Conservation (phyloP, 37 sponge, comb jelly and placozoan species). For the Ianthella basta region DNA sequence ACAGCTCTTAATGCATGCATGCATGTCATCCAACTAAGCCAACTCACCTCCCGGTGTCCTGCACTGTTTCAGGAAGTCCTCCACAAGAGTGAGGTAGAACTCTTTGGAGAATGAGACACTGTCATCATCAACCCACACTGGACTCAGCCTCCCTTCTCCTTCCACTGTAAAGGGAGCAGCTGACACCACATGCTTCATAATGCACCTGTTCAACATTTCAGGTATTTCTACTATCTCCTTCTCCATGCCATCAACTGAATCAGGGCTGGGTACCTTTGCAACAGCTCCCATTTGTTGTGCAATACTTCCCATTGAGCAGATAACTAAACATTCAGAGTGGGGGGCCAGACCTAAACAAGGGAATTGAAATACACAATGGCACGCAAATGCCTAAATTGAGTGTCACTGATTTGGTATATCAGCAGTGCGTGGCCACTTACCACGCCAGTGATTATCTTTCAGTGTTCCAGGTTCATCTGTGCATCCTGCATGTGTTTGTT, state of each 20-base stretch:
- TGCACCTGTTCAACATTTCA: neutral
- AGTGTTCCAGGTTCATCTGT: too few species aligned
- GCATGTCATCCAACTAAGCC: too few species aligned
- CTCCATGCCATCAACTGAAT: conserved; percentile 4
- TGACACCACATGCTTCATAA: neutral
- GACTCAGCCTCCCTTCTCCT: neutral
- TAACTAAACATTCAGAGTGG: conserved; percentile 4
- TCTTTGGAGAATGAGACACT: conserved; percentile 2
- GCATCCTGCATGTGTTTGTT: too few species aligned
- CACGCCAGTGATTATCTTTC: neutral
- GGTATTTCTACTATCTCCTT: conserved; percentile 1
- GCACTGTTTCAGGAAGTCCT: conserved; percentile 31
- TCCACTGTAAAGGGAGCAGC: neutral
- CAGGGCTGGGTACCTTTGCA: neutral
- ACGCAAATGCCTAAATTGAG: too few species aligned
- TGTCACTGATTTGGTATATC: too few species aligned
- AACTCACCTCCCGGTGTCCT: conserved; percentile 26
- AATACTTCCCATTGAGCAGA: neutral
- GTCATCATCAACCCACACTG: conserved; percentile 35
- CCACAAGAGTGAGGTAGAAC: conserved; percentile 14
- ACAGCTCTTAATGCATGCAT: too few species aligned
- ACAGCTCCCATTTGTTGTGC: neutral
- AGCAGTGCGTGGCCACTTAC: too few species aligned
- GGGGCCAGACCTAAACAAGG: neutral
- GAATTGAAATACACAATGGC: too few species aligned